phyloP scores from a whole-genome alignment of 1,140 invertebrate genomes.

The Bombus huntii region DNA sequence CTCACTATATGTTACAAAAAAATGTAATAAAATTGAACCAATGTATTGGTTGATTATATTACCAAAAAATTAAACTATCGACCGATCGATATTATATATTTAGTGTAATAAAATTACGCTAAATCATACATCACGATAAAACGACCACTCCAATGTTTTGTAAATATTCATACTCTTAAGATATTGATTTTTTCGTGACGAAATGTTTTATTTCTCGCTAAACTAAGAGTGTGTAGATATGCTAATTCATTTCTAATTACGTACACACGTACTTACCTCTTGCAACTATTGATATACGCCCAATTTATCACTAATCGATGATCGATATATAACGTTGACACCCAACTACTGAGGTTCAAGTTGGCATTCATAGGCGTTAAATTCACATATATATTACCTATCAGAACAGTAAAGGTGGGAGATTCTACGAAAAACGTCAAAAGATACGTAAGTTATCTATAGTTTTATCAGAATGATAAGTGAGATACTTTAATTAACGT shows the following conservation, averaged over 20 bases:
- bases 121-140: too few relatives aligned
- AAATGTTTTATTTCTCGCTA: too few relatives aligned
- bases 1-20: neutral
- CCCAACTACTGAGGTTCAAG: neutral
- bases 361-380: neutral
- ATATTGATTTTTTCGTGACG: too few relatives aligned
- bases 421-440: neutral
- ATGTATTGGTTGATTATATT: neutral
- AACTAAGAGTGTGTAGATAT: too few relatives aligned
- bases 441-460: neutral
- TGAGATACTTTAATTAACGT: neutral
- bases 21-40: neutral
- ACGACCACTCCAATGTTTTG: too few relatives aligned
- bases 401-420: neutral
- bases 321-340: neutral
- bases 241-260: neutral
- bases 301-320: neutral
- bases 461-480: neutral
- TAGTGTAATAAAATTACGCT: too few relatives aligned
- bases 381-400: neutral
- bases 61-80: too few relatives aligned
- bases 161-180: too few relatives aligned
- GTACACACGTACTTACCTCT: constrained; percentile 43
- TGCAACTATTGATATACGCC: neutral
- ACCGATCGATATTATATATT: too few relatives aligned